Conservation (phyloP, 2,888 invertebrate species). For the Drosophila pseudotakahashii region DNA sequence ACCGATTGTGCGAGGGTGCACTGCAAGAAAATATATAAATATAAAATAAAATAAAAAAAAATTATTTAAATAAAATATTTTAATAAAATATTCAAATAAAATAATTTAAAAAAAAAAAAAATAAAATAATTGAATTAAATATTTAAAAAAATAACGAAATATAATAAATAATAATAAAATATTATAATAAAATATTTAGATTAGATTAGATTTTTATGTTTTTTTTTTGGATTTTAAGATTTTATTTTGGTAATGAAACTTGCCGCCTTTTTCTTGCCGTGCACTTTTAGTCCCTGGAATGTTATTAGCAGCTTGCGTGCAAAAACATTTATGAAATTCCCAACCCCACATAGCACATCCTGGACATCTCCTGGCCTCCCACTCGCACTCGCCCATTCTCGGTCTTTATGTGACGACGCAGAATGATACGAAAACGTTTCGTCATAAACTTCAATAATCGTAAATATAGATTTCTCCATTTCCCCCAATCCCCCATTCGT, state of each 20-base stretch:
- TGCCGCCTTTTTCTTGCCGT: neutral
- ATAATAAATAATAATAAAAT: too few relatives aligned
- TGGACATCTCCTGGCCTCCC: constrained; percentile 10
- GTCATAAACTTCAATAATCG: constrained; percentile 83
- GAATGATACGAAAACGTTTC: constrained; percentile 81
- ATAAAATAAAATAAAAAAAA: too few relatives aligned
- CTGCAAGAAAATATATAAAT: constrained; percentile 10
- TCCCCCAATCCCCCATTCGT: constrained; percentile 28
- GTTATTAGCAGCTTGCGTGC: constrained; percentile 78
- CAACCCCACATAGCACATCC: constrained; percentile 26
- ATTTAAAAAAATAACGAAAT: too few relatives aligned
- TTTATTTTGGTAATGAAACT: too few relatives aligned
- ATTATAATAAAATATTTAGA: too few relatives aligned
- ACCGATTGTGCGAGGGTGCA: constrained; percentile 25
- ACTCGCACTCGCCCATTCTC: constrained; percentile 21
- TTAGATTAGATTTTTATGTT: too few relatives aligned
- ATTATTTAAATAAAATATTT: too few relatives aligned
- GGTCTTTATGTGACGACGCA: constrained; percentile 78
- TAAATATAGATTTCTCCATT: constrained; percentile 81
- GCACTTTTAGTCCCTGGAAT: constrained; percentile 32
- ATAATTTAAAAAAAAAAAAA: neutral
- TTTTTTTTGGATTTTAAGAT: too few relatives aligned
- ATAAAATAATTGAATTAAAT: too few relatives aligned
- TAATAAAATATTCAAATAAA: neutral
- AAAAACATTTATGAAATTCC: constrained; percentile 75